Conservation (phyloP, 2,888 invertebrate genomes). For the Pinctada fucata region DNA sequence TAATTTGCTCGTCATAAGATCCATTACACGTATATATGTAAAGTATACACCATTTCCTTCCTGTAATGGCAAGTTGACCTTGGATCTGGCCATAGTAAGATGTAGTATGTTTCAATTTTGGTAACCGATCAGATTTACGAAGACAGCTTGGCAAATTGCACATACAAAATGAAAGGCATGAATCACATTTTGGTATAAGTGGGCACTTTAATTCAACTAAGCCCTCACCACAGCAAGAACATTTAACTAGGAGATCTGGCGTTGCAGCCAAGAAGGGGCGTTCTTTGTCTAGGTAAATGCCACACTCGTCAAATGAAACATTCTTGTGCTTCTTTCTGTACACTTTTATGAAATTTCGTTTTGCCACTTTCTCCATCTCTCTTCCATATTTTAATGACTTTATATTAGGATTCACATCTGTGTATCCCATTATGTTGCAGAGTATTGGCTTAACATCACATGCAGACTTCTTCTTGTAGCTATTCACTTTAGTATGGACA, state of each 20-base stretch:
- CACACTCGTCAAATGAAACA: neutral
- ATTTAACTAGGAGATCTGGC: neutral
- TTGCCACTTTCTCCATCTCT: neutral
- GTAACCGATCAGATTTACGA: neutral
- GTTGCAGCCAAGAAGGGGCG: neutral
- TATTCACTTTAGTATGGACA: neutral
- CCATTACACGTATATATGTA: slow-evolving; percentile 7
- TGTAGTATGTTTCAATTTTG: neutral
- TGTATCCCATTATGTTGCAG: neutral
- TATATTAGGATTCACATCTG: slow-evolving; percentile 2
- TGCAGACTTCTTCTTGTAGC: no score
- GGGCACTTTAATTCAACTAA: neutral
- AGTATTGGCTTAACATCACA: neutral
- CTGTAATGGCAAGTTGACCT: neutral
- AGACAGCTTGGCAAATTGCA: slow-evolving; percentile 21
- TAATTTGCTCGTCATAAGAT: neutral
- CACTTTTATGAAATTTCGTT: neutral
- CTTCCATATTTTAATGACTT: slow-evolving; percentile 4
- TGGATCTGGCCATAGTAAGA: slow-evolving; percentile 11
- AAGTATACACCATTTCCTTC: slow-evolving; percentile 4
- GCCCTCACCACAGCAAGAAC: neutral
- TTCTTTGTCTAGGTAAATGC: neutral
- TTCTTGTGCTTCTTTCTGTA: neutral
- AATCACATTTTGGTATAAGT: neutral
- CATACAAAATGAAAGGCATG: slow-evolving; percentile 13